These are phyloP conservation scores for Proterorhinus semilunaris DNA, from an alignment of 2,113 vertebrate genomes.

Conservation along the genomic window DNA sequence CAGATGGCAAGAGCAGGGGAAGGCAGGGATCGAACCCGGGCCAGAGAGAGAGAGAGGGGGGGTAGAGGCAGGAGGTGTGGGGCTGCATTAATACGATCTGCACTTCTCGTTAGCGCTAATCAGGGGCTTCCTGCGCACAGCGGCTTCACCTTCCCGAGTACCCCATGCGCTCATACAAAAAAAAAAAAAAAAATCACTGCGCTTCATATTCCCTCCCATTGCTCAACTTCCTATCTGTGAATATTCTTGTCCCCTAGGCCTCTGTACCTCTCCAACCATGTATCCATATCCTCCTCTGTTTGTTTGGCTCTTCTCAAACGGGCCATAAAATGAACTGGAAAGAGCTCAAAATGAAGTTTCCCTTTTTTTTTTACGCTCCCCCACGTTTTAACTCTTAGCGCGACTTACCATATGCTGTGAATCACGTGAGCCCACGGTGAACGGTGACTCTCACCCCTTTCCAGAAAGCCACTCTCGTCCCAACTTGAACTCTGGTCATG, in stretches of 20 bases:
- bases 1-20: conserved; percentile 74
- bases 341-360: conserved; percentile 57
- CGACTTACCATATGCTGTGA: conserved; percentile 59
- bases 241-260: conserved; percentile 17
- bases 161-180: conserved; percentile 44
- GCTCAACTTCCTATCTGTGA: conserved; percentile 35
- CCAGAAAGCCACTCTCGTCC: conserved; percentile 58
- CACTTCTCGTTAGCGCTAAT: conserved; percentile 81
- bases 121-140: conserved; percentile 80
- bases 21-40: conserved; percentile 24
- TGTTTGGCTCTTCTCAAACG: conserved; percentile 58
- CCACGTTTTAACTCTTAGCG: conserved; percentile 61
- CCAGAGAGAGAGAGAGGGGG: conserved; percentile 9
- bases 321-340: conserved; percentile 70
- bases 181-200: conserved; percentile 37
- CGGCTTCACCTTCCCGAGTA: conserved; percentile 73
- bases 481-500: conserved; percentile 65
- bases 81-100: conserved; percentile 83
- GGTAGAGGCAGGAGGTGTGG: conserved; percentile 79
- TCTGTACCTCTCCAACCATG: conserved; percentile 39
- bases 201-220: conserved; percentile 24
- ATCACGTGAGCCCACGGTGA: conserved; percentile 58
- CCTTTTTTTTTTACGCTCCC: not conserved
- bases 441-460: conserved; percentile 37
- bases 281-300: conserved; percentile 50